A percentile compares a stretch with the other conserved stretches of the same genome.
Evolutionary conservation across 37 sponge, comb jelly and placozoan genomes (phyloP).

Genomic region (Chondrosia reniformis): DNA sequence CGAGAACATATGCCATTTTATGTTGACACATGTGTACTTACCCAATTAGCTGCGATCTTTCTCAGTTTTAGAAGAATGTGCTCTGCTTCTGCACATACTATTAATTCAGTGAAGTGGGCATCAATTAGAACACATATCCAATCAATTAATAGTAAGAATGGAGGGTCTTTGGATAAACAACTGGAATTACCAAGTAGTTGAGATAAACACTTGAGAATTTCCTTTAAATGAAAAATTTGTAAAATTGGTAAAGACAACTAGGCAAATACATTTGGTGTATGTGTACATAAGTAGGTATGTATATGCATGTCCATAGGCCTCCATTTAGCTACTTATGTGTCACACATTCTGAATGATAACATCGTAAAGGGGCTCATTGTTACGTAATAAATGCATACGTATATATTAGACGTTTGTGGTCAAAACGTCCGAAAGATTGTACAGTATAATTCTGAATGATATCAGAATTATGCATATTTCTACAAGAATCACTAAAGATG

Average conservation of each 20-base stretch:
- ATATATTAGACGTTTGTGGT: too few relatives aligned
- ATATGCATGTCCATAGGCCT: too few relatives aligned
- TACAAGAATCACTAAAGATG: background rate
- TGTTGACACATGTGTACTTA: background rate
- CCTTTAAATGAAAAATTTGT: background rate
- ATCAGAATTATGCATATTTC: background rate
- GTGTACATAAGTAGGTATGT: too few relatives aligned
- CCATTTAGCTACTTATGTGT: too few relatives aligned
- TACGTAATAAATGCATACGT: too few relatives aligned
- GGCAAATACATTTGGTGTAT: too few relatives aligned
- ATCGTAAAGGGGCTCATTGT: too few relatives aligned
- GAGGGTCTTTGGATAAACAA: background rate
- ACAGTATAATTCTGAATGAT: too few relatives aligned
- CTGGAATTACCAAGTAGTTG: background rate
- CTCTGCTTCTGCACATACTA: slow-evolving; percentile 12
- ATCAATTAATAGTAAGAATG: background rate
- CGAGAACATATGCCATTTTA: background rate
- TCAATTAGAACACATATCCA: slow-evolving; percentile 14
- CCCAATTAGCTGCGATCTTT: background rate
- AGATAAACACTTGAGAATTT: background rate
- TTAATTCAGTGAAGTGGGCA: background rate
- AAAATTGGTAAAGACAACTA: too few relatives aligned
- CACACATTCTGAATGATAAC: too few relatives aligned
- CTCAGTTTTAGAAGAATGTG: background rate
- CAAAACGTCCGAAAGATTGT: too few relatives aligned